phyloP scores from a whole-genome alignment of 1,140 invertebrate genomes.

The Drosophila quadrilineata region DNA sequence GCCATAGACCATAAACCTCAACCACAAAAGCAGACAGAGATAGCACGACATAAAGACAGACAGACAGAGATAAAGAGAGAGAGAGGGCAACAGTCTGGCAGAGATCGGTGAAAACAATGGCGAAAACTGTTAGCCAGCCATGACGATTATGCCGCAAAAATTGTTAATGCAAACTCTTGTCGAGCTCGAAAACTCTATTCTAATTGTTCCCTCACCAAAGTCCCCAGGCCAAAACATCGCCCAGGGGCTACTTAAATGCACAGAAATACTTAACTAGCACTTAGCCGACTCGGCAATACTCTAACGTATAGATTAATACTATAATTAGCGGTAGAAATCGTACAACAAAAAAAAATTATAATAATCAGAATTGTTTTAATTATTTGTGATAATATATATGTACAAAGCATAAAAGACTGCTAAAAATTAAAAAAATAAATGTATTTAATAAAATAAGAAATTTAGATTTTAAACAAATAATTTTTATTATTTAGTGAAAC shows the following conservation, averaged over 20 bases:
- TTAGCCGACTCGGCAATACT: too few relatives aligned
- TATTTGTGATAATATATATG: too few relatives aligned
- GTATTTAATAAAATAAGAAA: too few relatives aligned
- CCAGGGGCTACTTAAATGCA: too few relatives aligned
- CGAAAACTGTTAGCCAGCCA: constrained; percentile 71
- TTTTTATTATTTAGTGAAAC: too few relatives aligned
- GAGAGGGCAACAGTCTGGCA: not conserved
- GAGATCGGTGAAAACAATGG: constrained; percentile 47
- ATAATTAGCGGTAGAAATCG: not conserved
- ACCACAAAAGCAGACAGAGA: constrained; percentile 22
- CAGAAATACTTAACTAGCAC: too few relatives aligned
- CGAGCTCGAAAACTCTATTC: constrained; percentile 22
- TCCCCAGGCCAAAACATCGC: constrained; percentile 1
- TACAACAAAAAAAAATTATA: not conserved
- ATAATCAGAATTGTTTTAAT: not conserved
- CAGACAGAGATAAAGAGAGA: not conserved
- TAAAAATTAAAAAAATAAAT: too few relatives aligned
- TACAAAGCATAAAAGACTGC: too few relatives aligned
- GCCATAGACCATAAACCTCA: constrained; percentile 67
- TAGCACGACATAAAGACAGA: constrained; percentile 13
- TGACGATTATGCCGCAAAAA: constrained; percentile 59
- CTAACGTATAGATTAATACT: too few relatives aligned
- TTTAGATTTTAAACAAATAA: too few relatives aligned
- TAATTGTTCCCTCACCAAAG: constrained; percentile 5
- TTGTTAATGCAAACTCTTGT: constrained; percentile 53